phyloP scores from a whole-genome alignment of 2,797 vertebrate species.

The Clarias fuscus region DNA sequence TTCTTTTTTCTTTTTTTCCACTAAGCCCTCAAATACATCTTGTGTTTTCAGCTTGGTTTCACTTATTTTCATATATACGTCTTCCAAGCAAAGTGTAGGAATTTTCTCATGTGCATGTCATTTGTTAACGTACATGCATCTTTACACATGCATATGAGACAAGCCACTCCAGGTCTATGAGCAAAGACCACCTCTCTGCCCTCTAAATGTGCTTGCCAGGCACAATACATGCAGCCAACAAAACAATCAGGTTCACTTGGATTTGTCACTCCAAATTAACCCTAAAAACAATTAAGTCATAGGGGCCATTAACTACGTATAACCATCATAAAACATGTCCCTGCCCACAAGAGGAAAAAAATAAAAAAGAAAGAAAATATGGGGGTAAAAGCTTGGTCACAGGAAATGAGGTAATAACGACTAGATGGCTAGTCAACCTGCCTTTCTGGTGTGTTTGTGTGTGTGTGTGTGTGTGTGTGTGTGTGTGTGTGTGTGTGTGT shows the following conservation, averaged over 20 bases:
- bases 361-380: slow-evolving; percentile 57
- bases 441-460: slow-evolving; percentile 69
- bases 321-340: slow-evolving; percentile 76
- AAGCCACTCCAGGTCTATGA: slow-evolving; percentile 63
- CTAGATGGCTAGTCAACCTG: slow-evolving; percentile 75
- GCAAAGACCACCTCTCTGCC: slow-evolving; percentile 58
- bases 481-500: slow-evolving; percentile 66
- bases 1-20: background rate
- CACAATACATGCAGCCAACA: slow-evolving; percentile 63
- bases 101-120: slow-evolving; percentile 34
- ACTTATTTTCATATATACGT: slow-evolving; percentile 63
- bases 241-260: slow-evolving; percentile 73
- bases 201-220: slow-evolving; percentile 56
- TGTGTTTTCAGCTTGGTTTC: slow-evolving; percentile 8
- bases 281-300: slow-evolving; percentile 79
- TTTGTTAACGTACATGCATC: slow-evolving; percentile 27
- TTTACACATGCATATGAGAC: slow-evolving; percentile 51
- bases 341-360: slow-evolving; percentile 62
- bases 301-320: slow-evolving; percentile 75
- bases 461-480: slow-evolving; percentile 69
- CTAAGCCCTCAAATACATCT: background rate
- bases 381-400: slow-evolving; percentile 75
- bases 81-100: slow-evolving; percentile 54
- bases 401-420: slow-evolving; percentile 81
- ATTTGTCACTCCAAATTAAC: slow-evolving; percentile 79